Conservation (phyloP, 2,113 vertebrate genomes). For the Apus apus region DNA sequence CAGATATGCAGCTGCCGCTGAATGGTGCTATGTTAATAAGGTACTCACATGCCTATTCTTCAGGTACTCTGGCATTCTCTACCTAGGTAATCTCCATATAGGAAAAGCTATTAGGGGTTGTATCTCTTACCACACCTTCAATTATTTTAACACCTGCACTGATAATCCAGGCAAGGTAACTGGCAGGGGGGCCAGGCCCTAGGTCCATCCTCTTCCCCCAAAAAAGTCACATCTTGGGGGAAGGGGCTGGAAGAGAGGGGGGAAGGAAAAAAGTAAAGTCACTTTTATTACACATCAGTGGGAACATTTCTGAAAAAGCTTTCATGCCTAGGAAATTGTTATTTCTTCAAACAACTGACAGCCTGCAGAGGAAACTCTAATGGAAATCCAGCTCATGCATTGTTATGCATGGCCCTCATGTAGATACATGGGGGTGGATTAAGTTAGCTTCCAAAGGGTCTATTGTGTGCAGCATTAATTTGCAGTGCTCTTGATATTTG, state of each 20-base stretch:
- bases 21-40: constrained; percentile 93
- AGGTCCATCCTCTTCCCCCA: constrained; percentile 67
- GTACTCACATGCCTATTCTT: constrained; percentile 90
- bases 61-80: constrained; percentile 84
- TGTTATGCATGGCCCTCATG: constrained; percentile 90
- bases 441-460: constrained; percentile 91
- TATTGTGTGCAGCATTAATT: constrained; percentile 89
- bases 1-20: constrained; percentile 89
- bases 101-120: constrained; percentile 80
- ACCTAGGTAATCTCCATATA: constrained; percentile 89
- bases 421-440: constrained; percentile 94
- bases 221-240: constrained; percentile 66
- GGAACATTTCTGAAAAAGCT: constrained; percentile 84
- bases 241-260: neutral
- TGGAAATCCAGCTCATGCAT: constrained; percentile 90
- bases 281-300: constrained; percentile 86
- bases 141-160: constrained; percentile 94
- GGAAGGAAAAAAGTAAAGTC: constrained; percentile 75
- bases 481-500: constrained; percentile 86
- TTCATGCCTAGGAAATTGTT: constrained; percentile 95
- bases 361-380: constrained; percentile 91
- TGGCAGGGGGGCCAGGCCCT: constrained; percentile 76
- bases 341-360: constrained; percentile 93
- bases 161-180: constrained; percentile 83
- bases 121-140: constrained; percentile 90